Evolutionary conservation across 92 coral and sea anemone species (phyloP).

Genomic region (Epizoanthus rinbou): DNA sequence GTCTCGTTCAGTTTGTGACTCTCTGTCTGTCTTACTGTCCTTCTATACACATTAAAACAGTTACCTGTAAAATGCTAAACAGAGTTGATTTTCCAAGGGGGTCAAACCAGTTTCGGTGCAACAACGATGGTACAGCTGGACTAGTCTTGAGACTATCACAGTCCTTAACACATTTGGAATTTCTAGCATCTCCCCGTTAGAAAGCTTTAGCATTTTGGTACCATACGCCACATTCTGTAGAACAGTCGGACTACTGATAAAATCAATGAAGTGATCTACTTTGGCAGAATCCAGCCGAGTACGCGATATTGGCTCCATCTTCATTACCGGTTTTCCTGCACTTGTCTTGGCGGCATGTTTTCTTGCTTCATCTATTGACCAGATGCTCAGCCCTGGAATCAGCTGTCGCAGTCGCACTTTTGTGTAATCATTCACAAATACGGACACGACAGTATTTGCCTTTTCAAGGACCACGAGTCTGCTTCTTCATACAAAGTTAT

Average conservation of each 20-base stretch:
- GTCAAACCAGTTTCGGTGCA: constrained; percentile 53
- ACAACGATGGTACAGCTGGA: constrained; percentile 47
- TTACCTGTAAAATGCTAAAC: constrained; percentile 53
- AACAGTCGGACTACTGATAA: constrained; percentile 35
- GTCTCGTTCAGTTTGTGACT: no score
- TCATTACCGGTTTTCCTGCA: constrained; percentile 12
- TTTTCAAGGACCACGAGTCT: constrained; percentile 24
- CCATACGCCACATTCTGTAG: constrained; percentile 66
- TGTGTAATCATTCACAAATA: constrained; percentile 42
- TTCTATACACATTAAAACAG: no score
- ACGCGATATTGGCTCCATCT: not conserved
- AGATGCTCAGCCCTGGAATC: constrained; percentile 53
- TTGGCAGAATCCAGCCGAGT: not conserved
- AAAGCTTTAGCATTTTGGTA: constrained; percentile 56
- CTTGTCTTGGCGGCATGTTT: constrained; percentile 37
- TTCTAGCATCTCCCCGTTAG: constrained; percentile 55
- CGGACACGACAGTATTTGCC: constrained; percentile 39
- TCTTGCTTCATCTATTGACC: constrained; percentile 59
- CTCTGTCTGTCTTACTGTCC: no score
- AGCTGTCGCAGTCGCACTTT: constrained; percentile 36
- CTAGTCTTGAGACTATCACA: constrained; percentile 58
- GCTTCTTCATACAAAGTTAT: constrained; percentile 42
- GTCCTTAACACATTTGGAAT: constrained; percentile 63
- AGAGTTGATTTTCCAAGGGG: constrained; percentile 53
- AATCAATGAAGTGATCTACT: no score